Conservation (phyloP, 64 coral and sea anemone genomes). For the Orbicella faveolata region DNA sequence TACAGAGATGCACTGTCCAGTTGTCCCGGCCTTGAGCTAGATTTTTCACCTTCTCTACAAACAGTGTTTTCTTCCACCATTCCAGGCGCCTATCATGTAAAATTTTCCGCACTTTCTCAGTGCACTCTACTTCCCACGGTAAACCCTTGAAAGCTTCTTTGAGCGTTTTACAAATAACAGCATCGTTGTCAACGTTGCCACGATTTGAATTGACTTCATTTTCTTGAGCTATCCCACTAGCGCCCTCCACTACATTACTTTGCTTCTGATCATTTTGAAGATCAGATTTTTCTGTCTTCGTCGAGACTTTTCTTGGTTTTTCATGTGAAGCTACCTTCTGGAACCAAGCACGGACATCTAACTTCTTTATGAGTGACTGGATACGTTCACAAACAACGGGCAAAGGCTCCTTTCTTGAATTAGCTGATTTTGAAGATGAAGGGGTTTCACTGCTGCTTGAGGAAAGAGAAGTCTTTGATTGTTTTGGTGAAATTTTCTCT, state of each 20-base stretch:
- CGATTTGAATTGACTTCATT: background rate
- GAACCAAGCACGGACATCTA: background rate
- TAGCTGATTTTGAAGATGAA: background rate
- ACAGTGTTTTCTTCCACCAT: background rate
- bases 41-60: slow-evolving; percentile 48
- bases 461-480: background rate
- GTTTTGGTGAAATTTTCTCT: background rate
- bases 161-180: background rate
- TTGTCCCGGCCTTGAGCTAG: slow-evolving; percentile 41
- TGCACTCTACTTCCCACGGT: slow-evolving; percentile 64
- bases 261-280: background rate
- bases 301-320: background rate
- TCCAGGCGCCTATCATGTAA: slow-evolving; percentile 20
- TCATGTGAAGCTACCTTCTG: background rate
- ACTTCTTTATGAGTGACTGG: background rate
- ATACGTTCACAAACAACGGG: background rate
- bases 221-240: background rate
- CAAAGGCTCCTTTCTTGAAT: background rate
- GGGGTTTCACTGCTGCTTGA: background rate
- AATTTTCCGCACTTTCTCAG: slow-evolving; percentile 40
- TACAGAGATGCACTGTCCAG: slow-evolving; percentile 53
- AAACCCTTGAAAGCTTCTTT: slow-evolving; percentile 40
- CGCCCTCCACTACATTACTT: background rate
- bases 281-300: background rate
- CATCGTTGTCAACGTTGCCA: background rate